Evolutionary conservation across 2,888 invertebrate genomes (phyloP).

Genomic region (Brachylomia viminalis): DNA sequence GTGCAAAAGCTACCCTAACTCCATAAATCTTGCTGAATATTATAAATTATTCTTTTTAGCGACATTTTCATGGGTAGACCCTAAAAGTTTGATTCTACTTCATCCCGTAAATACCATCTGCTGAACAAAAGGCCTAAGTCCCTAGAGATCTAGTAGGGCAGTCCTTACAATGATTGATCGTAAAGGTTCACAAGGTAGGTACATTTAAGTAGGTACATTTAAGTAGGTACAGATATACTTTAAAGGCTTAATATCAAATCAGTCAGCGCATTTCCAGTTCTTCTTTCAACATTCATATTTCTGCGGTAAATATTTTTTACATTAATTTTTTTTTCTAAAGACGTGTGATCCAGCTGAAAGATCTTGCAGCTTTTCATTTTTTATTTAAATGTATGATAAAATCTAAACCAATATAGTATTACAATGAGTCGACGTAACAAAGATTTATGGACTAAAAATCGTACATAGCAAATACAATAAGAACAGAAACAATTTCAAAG

Average conservation of each 20-base stretch:
- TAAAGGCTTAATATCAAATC: background rate
- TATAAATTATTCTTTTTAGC: background rate
- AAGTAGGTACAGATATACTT: background rate
- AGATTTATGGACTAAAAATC: background rate
- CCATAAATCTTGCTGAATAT: constrained; percentile 3
- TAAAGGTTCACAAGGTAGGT: too few relatives aligned
- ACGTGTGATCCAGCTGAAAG: background rate
- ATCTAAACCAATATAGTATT: background rate
- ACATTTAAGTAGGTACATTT: too few relatives aligned
- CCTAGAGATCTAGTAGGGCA: background rate
- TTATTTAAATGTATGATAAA: background rate
- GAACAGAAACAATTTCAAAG: constrained; percentile 21
- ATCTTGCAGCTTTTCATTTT: background rate
- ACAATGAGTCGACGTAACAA: background rate
- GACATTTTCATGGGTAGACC: background rate
- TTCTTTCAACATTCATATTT: background rate
- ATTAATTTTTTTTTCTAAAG: background rate
- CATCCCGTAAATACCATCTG: background rate
- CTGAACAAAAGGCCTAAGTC: background rate
- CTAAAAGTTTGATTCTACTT: background rate
- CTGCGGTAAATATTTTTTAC: background rate
- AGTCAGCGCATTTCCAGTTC: background rate
- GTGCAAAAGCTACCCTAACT: background rate
- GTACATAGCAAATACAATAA: background rate
- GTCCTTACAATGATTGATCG: background rate